Base-by-base conservation (phyloP, 2,113 vertebrate genomes). In the Scytalopus superciliaris region DNA sequence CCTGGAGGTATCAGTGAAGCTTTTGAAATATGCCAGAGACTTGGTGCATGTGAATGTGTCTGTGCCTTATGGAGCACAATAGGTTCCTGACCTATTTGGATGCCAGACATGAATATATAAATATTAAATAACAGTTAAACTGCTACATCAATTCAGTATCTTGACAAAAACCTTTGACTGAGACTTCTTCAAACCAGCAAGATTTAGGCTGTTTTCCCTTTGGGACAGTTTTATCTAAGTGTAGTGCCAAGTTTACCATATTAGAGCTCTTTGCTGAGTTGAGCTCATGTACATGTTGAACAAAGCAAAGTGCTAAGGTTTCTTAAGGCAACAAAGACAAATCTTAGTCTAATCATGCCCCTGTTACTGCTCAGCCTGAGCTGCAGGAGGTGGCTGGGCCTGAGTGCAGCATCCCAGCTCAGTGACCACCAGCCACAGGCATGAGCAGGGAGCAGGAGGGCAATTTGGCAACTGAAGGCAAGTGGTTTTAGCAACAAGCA, bases 161-260 rank as follows among this genome's bases (percentile, higher is more conserved):
- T 92, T 85, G 39, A 91, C 7, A 11, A 93, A 97, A 96, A 74
- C 55, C 31, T 95, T 84, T 81, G 80, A 77, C 87, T 84, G 84
- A 75, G 69, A 42, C 11, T 78, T 93, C 93, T 96, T 82, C 64
- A 72, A 59, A 93, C 24, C 53, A 68, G 64, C 19, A 35, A 75
- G 49, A 64, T 68, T 84, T 70, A 87, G 18, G 18, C 40, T 89
- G 40, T 57, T 83, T 89, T 78, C 66, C 84, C 60, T 92, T 53
- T 89, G 84, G 49, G 81, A 81, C 62, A 57, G 86, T 72, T 95
- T 93, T 81, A 72, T 92, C 77, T 45, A 63, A 87, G 80, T 42
- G 64, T 28, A 33, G 74, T 69, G 63, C 93, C 73, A 78, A 63
- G 52, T 91, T 90, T 95, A 81, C 77, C 52, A 47, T 23, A 47